Base-by-base conservation (phyloP, 1,140 invertebrate genomes). In the Neomicropteryx cornuta region DNA sequence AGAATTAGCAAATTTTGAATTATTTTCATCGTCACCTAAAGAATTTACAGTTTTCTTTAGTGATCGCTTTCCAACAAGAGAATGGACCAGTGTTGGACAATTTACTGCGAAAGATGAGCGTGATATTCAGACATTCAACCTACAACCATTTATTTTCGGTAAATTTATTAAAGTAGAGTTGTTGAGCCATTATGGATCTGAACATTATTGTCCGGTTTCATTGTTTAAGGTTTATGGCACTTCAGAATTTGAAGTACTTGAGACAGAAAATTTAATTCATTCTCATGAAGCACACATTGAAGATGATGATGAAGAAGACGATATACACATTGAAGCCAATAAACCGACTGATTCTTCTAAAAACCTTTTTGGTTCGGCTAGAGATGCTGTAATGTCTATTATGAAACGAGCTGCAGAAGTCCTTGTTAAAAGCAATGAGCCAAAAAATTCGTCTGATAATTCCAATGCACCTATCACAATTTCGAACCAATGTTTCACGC, bases 201-300 rank as follows among this genome's bases (percentile, higher is more conserved):
- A 99, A 63, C 95, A 99, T 58, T 99, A 90, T 56, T 99, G 97
- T 62, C 95, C 96, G 0, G 73, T 99, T 31, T 96, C 89, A 4
- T 66, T 94, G 11, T 87, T 96, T 60, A 76, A 87, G 24, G 84
- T 91, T 3, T 95, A 87, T 56, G 93, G 93, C 5, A 90, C 87
- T 3, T 89, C 84, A 29, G 88, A 92, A 55, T 88, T 87, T 54
- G 88, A 92, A 59, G 87, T 90, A 6, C 59, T 87, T 3, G 83
- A 87, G 55, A 86, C 80, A 21, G 83, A 85, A 49, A 82, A 79
- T 34, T 71, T 73, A 10, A 66, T 63, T 31, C 72, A 78, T 39
- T 51, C 58, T 4, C 42, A 44, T 18, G 48, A 52, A 20, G 50
- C 60, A 8, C 71, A 76, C 5, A 71, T 71, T 24, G 73, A 75